phyloP scores from a whole-genome alignment of 2,888 invertebrate genomes.

The Lithophane socia region DNA sequence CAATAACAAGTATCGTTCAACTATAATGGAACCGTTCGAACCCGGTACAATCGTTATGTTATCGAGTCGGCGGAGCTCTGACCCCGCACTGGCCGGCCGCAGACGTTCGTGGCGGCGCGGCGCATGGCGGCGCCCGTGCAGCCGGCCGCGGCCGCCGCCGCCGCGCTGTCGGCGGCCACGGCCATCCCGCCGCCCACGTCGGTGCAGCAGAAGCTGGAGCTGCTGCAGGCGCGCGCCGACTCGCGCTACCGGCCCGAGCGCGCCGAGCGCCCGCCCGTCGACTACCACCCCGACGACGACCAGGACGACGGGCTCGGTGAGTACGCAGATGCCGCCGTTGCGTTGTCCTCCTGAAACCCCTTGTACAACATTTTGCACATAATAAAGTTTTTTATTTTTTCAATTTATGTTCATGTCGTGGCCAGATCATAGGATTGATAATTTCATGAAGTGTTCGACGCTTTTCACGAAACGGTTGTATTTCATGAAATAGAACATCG shows the following conservation, averaged over 20 bases:
- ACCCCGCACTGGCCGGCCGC: constrained; percentile 27
- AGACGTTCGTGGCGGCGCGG: constrained; percentile 88
- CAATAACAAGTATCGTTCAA: too few relatives aligned
- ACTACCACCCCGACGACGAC: constrained; percentile 80
- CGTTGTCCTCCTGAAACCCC: not conserved
- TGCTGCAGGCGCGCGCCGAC: constrained; percentile 85
- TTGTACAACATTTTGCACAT: not conserved
- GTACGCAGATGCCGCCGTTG: not conserved
- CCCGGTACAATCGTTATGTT: too few relatives aligned
- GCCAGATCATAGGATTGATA: too few relatives aligned
- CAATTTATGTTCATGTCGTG: not conserved
- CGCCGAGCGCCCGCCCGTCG: constrained; percentile 70
- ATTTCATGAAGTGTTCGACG: too few relatives aligned
- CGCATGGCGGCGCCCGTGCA: constrained; percentile 88
- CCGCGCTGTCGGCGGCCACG: constrained; percentile 87
- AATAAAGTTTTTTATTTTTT: not conserved
- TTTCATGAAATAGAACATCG: too few relatives aligned
- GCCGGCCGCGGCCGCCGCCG: constrained; percentile 88
- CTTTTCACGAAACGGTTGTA: too few relatives aligned
- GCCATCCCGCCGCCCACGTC: constrained; percentile 88
- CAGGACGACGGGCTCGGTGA: constrained; percentile 78
- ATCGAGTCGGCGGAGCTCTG: too few relatives aligned
- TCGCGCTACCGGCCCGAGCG: constrained; percentile 78
- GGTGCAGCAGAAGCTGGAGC: constrained; percentile 88
- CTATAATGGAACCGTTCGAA: too few relatives aligned